A percentile compares a stretch with the other conserved stretches of the same genome.
Conservation (phyloP, 1,140 invertebrate genomes). For the Cydia pomonella region DNA sequence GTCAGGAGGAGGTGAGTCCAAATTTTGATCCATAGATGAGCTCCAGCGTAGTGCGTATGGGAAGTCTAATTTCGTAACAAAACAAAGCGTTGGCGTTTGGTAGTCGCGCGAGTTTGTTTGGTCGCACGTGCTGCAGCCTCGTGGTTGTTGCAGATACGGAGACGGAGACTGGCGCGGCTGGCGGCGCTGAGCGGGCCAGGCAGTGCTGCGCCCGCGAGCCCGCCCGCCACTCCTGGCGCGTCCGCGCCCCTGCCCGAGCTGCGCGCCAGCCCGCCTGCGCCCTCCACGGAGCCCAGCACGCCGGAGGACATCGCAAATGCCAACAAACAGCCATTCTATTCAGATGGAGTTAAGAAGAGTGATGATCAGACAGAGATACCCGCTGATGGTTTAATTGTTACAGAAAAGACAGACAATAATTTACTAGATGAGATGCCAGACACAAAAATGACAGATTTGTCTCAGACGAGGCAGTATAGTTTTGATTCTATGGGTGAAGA, state of each 20-base stretch:
- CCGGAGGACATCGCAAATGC: slow-evolving; percentile 53
- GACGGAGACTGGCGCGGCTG: slow-evolving; percentile 69
- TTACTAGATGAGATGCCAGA: slow-evolving; percentile 78
- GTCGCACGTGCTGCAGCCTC: slow-evolving; percentile 57
- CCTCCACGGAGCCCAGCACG: slow-evolving; percentile 58
- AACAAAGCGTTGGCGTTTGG: slow-evolving; percentile 74
- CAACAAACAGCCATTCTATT: slow-evolving; percentile 64
- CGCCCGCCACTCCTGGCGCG: slow-evolving; percentile 65
- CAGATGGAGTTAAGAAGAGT: slow-evolving; percentile 61
- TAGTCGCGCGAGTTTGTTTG: slow-evolving; percentile 49
- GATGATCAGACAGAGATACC: slow-evolving; percentile 73
- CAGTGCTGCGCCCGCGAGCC: slow-evolving; percentile 55
- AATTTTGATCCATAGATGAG: slow-evolving; percentile 67
- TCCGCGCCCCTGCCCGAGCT: slow-evolving; percentile 55
- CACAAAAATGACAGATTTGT: slow-evolving; percentile 78
- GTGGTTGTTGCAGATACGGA: slow-evolving; percentile 67
- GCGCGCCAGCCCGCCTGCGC: slow-evolving; percentile 53
- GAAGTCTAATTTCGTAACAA: slow-evolving; percentile 80
- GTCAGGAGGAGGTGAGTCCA: slow-evolving; percentile 86
- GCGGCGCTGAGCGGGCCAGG: slow-evolving; percentile 63
- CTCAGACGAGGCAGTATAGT: slow-evolving; percentile 75
- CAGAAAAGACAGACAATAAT: slow-evolving; percentile 76
- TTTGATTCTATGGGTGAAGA: slow-evolving; percentile 77
- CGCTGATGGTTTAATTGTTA: slow-evolving; percentile 75
- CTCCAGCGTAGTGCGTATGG: slow-evolving; percentile 73